Base-by-base conservation (phyloP, 2,888 invertebrate genomes). In the Tyria jacobaeae region DNA sequence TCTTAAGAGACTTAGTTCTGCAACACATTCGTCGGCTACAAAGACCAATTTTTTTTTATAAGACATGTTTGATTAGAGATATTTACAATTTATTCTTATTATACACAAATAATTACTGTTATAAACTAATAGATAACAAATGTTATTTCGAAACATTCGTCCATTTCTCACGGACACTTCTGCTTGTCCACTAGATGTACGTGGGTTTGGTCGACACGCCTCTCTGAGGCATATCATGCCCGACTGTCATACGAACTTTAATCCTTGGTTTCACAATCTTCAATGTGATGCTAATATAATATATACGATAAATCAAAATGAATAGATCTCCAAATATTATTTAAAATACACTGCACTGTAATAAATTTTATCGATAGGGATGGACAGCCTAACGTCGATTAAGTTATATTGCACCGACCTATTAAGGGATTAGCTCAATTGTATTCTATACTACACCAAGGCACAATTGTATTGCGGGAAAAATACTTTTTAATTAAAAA, bases 201-300 rank as follows among this genome's bases (percentile, higher is more conserved):
- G 82, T 81, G 79, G 83, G 81, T 60, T 73, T 64, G 73, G 64
- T 78, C 61, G 84, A 78, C 85, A 85, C 89, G 89, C 90, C 89
- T 84, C 75, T 77, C 72, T 81, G 69, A 79, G 83, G 75, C 81
- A 81, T 81, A 84, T 86, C 84, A 78, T 89, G 89, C 87, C 78
- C 63, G 70, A 70, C 87, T 88, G 88, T 87, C 89, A 85, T 44
- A 9, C 17, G 41, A 21, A 44, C 21, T 41, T 41, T 0, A 12
- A 41, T 41, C 41, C 3, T 10, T 44, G 21, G 21, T 44, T 44
- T 21, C 41, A 21, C 21, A 21, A 41, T 41, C 41, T 2, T 3
- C 9, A 41, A 3, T n/a, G 9, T n/a, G 9, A 17, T 41, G n/a
- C n/a, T 41, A 17, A n/a, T 17, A 39, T n/a, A 39, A 6, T 39